Conservation (phyloP, 2,113 vertebrate genomes). For the Heptranchias perlo region DNA sequence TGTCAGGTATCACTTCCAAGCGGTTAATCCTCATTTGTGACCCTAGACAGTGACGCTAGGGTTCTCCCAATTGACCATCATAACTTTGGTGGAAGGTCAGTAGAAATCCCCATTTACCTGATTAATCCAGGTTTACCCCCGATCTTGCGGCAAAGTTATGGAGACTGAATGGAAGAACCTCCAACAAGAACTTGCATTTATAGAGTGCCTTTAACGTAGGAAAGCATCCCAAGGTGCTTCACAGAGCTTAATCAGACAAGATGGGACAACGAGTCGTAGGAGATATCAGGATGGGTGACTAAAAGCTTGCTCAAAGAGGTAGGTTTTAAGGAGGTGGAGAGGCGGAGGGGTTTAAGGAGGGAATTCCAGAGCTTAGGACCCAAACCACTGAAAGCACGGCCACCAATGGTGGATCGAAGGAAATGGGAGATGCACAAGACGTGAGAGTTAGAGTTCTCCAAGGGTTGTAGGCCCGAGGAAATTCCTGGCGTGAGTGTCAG, state of each 20-base stretch:
- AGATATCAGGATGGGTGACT: no score
- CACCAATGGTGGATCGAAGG: not conserved
- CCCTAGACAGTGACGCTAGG: not conserved
- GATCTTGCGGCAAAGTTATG: not conserved
- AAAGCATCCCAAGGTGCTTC: no score
- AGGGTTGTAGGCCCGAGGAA: not conserved
- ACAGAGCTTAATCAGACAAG: no score
- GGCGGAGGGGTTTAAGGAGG: not conserved
- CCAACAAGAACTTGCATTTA: no score
- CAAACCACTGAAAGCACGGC: not conserved
- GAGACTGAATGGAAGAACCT: not conserved
- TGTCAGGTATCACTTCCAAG: not conserved
- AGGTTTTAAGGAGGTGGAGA: no score
- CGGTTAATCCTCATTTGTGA: not conserved
- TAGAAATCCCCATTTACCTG: not conserved
- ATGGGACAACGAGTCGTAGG: no score
- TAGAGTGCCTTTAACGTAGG: no score
- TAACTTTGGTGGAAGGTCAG: not conserved
- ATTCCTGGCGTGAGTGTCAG: no score
- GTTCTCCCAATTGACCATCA: no score
- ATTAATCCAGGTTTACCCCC: not conserved
- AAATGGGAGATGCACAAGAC: not conserved
- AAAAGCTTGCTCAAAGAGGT: no score
- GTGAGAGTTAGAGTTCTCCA: not conserved
- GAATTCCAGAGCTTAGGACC: not conserved